These are phyloP conservation scores for Phengaris alcon DNA, from an alignment of 2,888 invertebrate species.

Conservation along the genomic window DNA sequence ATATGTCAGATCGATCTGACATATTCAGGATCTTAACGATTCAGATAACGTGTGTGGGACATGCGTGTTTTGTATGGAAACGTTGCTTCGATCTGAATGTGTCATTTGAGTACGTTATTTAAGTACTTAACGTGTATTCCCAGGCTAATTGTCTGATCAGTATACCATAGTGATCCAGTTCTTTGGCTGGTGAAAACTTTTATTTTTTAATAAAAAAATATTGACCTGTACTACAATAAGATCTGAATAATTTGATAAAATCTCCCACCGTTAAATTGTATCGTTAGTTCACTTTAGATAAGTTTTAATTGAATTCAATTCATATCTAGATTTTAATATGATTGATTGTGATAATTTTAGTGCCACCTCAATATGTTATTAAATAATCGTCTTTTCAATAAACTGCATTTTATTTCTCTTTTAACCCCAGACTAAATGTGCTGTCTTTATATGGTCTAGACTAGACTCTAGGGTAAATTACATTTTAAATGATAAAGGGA, in stretches of 20 bases:
- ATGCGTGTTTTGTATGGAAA: too few species aligned
- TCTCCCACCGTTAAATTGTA: slow-evolving; percentile 10
- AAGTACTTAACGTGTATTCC: too few species aligned
- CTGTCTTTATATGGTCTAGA: too few species aligned
- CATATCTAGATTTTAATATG: neutral
- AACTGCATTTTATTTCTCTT: neutral
- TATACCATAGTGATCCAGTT: neutral
- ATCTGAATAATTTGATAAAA: neutral
- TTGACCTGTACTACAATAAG: neutral
- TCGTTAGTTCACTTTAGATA: neutral
- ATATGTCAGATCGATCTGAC: too few species aligned
- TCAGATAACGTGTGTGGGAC: too few species aligned
- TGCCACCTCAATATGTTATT: neutral
- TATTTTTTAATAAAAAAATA: neutral
- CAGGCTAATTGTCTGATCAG: too few species aligned
- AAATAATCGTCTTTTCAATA: neutral
- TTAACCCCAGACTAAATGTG: too few species aligned
- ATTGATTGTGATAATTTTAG: slow-evolving; percentile 20
- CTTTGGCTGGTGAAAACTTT: neutral
- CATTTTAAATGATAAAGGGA: neutral
- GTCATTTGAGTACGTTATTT: too few species aligned
- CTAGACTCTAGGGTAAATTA: too few species aligned
- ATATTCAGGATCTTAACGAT: too few species aligned
- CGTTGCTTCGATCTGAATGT: too few species aligned
- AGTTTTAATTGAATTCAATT: neutral